A percentile compares a stretch with the other conserved stretches of the same genome.
These are phyloP conservation scores for Phyllotis vaccarum DNA, from an alignment of 2,797 vertebrate genomes.

Conservation along the genomic window DNA sequence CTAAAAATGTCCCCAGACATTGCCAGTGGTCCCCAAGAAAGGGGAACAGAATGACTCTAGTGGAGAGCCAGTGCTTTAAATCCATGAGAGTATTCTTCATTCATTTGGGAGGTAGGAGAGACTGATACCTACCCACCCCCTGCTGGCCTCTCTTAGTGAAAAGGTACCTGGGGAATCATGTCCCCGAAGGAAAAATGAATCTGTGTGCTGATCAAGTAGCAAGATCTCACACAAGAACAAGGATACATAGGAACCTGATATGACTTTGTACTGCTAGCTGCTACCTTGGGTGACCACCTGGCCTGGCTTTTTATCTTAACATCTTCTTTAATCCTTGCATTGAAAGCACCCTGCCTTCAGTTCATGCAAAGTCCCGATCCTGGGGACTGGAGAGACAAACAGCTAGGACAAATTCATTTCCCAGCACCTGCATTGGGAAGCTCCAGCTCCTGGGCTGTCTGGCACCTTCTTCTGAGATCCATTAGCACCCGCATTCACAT, in stretches of 20 bases:
- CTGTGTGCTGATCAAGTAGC: not conserved
- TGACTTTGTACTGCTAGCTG: not conserved
- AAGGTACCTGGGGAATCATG: not conserved
- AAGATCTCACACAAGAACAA: not conserved
- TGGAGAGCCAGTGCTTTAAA: not conserved
- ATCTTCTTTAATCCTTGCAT: not conserved
- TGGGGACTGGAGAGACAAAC: not conserved
- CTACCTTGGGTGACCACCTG: not conserved
- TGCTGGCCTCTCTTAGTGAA: not conserved
- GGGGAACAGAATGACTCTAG: not conserved
- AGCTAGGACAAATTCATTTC: not conserved
- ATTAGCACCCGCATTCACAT: not conserved
- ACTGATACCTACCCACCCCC: not conserved
- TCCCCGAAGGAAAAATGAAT: not conserved
- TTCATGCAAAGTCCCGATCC: not conserved
- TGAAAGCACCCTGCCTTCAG: not conserved
- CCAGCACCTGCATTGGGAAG: not conserved
- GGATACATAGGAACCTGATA: not conserved
- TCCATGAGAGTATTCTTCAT: not conserved
- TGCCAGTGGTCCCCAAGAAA: not conserved
- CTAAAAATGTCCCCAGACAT: not conserved
- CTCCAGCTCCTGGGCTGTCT: not conserved
- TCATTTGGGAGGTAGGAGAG: not conserved
- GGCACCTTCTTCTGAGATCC: not conserved
- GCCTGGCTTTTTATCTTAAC: not conserved